Conservation (phyloP, 2,888 invertebrate genomes). For the Pristionchus japonicus region DNA sequence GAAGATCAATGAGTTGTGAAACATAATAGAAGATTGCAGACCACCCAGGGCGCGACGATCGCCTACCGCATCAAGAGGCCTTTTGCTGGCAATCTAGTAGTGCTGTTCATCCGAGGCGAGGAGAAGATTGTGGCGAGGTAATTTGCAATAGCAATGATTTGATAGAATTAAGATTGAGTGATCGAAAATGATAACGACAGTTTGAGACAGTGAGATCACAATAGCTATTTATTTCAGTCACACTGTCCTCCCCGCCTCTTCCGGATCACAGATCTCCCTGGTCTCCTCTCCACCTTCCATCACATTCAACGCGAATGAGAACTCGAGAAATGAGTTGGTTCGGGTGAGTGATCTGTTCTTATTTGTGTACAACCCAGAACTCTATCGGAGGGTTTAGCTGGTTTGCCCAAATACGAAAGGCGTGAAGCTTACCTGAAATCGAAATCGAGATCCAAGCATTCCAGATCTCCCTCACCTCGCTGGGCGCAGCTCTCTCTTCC, state of each 20-base stretch:
- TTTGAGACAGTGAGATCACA: too few species aligned
- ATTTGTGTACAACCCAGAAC: too few species aligned
- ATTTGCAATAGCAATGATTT: too few species aligned
- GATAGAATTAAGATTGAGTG: too few species aligned
- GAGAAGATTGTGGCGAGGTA: slow-evolving; percentile 27
- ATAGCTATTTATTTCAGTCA: not conserved
- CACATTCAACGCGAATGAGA: slow-evolving; percentile 35
- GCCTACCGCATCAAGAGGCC: not conserved
- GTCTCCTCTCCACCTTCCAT: not conserved
- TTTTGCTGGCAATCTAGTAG: not conserved
- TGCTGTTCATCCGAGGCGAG: slow-evolving; percentile 21
- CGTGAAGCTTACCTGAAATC: not conserved
- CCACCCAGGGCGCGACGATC: not conserved
- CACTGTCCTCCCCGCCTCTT: not conserved
- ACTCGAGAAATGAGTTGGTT: not conserved
- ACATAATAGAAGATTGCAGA: not conserved
- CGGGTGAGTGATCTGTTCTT: not conserved
- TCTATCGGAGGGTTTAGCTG: too few species aligned
- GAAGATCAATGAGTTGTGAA: not conserved
- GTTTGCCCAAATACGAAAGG: not conserved
- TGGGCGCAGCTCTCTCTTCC: not conserved
- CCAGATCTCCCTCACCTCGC: not conserved
- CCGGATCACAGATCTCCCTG: not conserved
- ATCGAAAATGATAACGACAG: too few species aligned
- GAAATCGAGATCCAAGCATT: not conserved